Conservation (phyloP, 2,797 vertebrate species). For the Pseudocheirus occidentalis region DNA sequence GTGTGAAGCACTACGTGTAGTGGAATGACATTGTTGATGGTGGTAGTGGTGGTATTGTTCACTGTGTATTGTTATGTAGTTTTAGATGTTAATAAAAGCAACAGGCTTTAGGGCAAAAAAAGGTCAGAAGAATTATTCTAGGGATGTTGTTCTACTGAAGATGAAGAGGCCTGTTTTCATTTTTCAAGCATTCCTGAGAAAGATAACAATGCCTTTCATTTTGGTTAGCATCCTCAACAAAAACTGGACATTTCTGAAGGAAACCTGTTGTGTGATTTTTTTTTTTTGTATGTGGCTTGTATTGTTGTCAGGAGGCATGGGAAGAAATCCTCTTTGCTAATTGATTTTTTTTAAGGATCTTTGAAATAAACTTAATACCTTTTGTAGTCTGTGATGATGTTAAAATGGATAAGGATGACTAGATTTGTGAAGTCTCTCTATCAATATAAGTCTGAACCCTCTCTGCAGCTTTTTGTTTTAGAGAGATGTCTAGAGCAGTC, state of each 20-base stretch:
- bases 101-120: neutral
- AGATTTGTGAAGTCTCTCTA: too few relatives aligned
- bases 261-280: conserved; percentile 11
- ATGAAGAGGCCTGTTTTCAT: conserved; percentile 34
- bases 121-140: neutral
- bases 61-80: conserved; percentile 38
- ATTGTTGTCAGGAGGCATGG: conserved; percentile 33
- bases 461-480: too few relatives aligned
- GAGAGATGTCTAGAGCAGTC: too few relatives aligned
- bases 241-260: conserved; percentile 24
- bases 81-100: conserved; percentile 31
- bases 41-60: neutral
- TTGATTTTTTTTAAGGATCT: conserved; percentile 10
- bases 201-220: conserved; percentile 36
- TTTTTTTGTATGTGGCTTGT: conserved; percentile 11
- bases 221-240: conserved; percentile 40
- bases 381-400: neutral
- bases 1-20: neutral
- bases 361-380: conserved; percentile 49
- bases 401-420: too few relatives aligned
- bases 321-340: conserved; percentile 35
- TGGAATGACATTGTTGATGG: neutral
- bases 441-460: too few relatives aligned
- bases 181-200: conserved; percentile 29
- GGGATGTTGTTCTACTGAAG: conserved; percentile 2